Base-by-base conservation (phyloP, 2,797 vertebrate species). In the Mormyrus hasselquistii region DNA sequence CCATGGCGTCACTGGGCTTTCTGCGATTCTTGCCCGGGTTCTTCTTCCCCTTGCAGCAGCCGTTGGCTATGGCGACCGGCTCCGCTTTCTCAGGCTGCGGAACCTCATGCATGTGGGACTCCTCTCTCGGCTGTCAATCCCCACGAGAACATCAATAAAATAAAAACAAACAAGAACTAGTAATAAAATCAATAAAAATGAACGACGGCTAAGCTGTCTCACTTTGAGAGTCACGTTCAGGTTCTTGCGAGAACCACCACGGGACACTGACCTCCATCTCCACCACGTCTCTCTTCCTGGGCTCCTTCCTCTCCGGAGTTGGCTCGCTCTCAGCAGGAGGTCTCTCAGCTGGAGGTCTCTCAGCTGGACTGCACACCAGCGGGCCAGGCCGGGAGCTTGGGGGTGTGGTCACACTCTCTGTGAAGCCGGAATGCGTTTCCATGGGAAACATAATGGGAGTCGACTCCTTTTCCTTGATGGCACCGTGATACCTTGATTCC, bases 391-490 rank as follows among this genome's bases (percentile, higher is more conserved):
- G 95, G 92, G 95, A 93, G 93, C 92, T 96, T 90, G 95, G 96
- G 92, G 95, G 93, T 93, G 97, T 93, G 29, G 90, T 92, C 92
- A 95, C 29, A 41, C 94, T 96, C 90, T 97, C 95, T 90, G 96
- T 95, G 94, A 96, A 95, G 91, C 95, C 95, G 94, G 95, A 91
- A 93, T 96, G 96, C 90, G 96, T 98, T 99, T 99, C 98, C 98
- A 98, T 96, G 93, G 98, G 98, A 99, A 99, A 99, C 97, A 98
- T 97, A 98, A 95, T 95, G 4, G 94, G 93, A 93, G 95, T 95
- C 90, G 95, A 91, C 88, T 92, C 93, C 92, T 94, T 93, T 0
- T 93, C 94, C 69, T 94, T 94, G 62, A 89, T 47, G 62, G 88
- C n/a, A 94, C 57, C 95, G 92, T 92, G 94, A 19, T 10, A 19